Percentiles rank a stretch among this genome's conserved stretches.
Evolutionary conservation across 1,140 invertebrate species (phyloP).

Genomic region (Parapsyche elsis): DNA sequence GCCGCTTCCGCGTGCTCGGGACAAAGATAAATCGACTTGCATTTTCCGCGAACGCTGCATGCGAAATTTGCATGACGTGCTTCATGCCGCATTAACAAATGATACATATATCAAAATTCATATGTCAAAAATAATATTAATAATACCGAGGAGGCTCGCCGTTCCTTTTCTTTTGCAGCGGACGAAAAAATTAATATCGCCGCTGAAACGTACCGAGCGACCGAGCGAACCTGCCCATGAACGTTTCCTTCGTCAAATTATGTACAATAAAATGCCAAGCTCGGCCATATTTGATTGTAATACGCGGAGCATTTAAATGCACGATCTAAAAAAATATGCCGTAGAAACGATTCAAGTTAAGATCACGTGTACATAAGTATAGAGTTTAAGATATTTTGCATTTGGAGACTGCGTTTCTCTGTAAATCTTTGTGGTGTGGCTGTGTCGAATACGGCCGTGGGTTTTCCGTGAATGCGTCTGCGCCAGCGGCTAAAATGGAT

Average conservation of each 20-base stretch:
- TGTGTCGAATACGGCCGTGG: no score
- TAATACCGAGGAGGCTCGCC: not conserved
- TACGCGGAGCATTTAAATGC: no score
- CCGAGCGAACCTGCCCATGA: not conserved
- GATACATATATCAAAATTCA: slow-evolving; percentile 39
- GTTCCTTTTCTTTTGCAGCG: no score
- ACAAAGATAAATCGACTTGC: slow-evolving; percentile 46
- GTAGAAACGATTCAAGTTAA: no score
- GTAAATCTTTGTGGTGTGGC: no score
- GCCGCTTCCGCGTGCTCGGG: slow-evolving; percentile 36
- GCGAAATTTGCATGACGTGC: slow-evolving; percentile 38
- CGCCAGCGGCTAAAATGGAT: no score
- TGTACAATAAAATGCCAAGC: not conserved
- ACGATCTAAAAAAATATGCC: no score
- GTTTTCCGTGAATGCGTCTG: no score
- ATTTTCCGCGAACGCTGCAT: slow-evolving; percentile 36
- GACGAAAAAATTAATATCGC: no score
- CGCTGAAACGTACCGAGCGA: not conserved
- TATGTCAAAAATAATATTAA: slow-evolving; percentile 36
- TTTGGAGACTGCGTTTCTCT: not conserved
- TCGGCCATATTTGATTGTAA: not conserved
- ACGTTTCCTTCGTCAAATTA: slow-evolving; percentile 7
- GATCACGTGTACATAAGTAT: no score
- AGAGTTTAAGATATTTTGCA: not conserved
- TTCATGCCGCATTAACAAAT: slow-evolving; percentile 41